phyloP scores from a whole-genome alignment of 2,888 invertebrate species.

The Campoletis raptor region DNA sequence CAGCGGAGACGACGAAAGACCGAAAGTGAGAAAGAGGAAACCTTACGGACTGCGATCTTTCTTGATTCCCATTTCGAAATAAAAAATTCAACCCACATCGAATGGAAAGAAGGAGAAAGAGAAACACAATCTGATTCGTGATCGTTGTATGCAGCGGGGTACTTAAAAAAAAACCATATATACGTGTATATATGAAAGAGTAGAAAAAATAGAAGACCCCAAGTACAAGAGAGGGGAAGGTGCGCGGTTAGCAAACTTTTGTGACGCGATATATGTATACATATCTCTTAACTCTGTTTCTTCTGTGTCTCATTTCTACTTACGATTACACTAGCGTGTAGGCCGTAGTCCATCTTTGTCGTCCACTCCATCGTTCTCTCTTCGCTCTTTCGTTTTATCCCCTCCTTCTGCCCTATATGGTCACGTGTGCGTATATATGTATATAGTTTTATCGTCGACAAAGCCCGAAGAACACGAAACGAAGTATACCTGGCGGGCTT shows the following conservation, averaged over 20 bases:
- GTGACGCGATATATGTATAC: conserved; percentile 28
- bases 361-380: conserved; percentile 19
- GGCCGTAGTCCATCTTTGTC: conserved; percentile 29
- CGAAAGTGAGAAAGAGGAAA: conserved; percentile 10
- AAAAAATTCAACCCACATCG: conserved; percentile 43
- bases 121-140: conserved; percentile 69
- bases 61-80: conserved; percentile 42
- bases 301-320: conserved; percentile 40
- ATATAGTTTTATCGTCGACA: conserved; percentile 37
- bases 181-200: conserved; percentile 1
- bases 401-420: conserved; percentile 4
- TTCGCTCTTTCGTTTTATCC: conserved; percentile 26
- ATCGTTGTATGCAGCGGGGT: conserved; percentile 75
- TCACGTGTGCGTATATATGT: not conserved
- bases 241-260: conserved; percentile 66
- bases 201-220: conserved; percentile 36
- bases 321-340: conserved; percentile 28
- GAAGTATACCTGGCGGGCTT: conserved; percentile 69
- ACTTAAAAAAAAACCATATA: conserved; percentile 71
- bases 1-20: not conserved
- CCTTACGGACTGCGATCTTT: conserved; percentile 28
- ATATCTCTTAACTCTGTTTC: conserved; percentile 36
- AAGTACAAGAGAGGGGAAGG: conserved; percentile 29
- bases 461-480: conserved; percentile 46
- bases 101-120: conserved; percentile 5